phyloP scores from a whole-genome alignment of 2,797 vertebrate genomes.

The Propithecus deckenii region DNA sequence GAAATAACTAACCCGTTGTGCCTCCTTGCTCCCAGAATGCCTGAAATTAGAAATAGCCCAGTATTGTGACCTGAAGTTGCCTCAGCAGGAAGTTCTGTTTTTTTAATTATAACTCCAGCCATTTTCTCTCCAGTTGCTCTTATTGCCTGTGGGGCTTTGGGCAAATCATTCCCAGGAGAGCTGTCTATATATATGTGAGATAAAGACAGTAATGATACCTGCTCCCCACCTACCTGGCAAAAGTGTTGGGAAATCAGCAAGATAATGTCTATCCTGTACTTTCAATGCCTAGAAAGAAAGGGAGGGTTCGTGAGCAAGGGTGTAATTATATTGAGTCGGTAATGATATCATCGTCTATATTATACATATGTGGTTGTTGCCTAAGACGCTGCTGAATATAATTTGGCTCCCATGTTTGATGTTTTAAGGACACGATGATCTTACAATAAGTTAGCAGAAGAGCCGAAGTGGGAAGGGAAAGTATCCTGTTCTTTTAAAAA shows the following conservation, averaged over 20 bases:
- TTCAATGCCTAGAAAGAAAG: constrained; percentile 37
- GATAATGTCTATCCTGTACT: neutral
- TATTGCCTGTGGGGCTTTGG: neutral
- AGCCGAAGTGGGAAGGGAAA: neutral
- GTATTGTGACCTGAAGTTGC: constrained; percentile 39
- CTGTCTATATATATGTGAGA: neutral
- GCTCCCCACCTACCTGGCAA: neutral
- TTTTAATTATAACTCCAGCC: constrained; percentile 32
- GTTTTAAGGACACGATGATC: neutral
- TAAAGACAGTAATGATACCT: neutral
- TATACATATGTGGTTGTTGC: neutral
- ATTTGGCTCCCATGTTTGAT: neutral
- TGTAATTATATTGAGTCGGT: constrained; percentile 27
- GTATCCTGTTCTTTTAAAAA: constrained; percentile 5
- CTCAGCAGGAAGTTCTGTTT: constrained; percentile 61
- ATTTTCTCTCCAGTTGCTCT: constrained; percentile 35
- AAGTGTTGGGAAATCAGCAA: neutral
- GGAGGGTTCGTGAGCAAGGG: neutral
- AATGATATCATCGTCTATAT: neutral
- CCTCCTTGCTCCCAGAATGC: neutral
- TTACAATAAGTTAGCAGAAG: constrained; percentile 10
- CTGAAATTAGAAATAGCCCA: constrained; percentile 48
- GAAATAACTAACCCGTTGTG: neutral
- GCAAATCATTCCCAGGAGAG: constrained; percentile 1
- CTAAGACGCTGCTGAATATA: constrained; percentile 17